Evolutionary conservation across 2,113 vertebrate species (phyloP), one percentile per base, ranked within the genome.

Genomic region (Mobula hypostoma): DNA sequence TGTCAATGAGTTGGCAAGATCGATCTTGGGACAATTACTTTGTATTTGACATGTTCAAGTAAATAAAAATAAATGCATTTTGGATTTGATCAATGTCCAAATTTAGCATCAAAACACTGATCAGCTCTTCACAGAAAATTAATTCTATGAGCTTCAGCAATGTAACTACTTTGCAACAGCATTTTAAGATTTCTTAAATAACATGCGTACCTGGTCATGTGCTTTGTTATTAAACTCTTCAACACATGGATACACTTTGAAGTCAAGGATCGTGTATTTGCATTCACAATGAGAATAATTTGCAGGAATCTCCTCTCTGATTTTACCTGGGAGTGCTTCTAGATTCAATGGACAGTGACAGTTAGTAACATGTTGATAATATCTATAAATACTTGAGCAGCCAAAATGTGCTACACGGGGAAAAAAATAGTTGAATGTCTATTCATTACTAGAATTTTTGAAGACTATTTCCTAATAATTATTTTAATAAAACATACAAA

Each of bases 321-420:
- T 96, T 94, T 97, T 95, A 95, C 97, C 97, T 66, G 97, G 97
- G 94, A 97, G 96, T 94, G 96, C n/a, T 61, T 95, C 94, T 97
- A 95, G 27, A 72, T 72, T 72, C 66, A 88, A 66, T 66, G 85
- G 15, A 88, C 85, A 92, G 66, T 88, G 29, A 1, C 58, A 74
- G 32, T 70, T 24, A 92, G 70, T 92, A 92, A 40, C 68, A 72
- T 19, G 66, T 21, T 68, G 21, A 19, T 70, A 72, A 92, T 27
- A 2, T 72, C 4, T 72, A 72, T 72, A 72, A 92, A 70, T 72
- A 72, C 24, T 24, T 40, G 2, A 68, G 14, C 63, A 66, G 21
- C 15, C 32, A 72, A 92, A 40, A 40, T 72, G 40, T 24, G 66
- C 90, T 40, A 40, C 14, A n/a, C 27, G 14, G 61, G 61, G 24